Evolutionary conservation across 2,113 vertebrate genomes (phyloP).

Genomic region (Zosterops borbonicus): DNA sequence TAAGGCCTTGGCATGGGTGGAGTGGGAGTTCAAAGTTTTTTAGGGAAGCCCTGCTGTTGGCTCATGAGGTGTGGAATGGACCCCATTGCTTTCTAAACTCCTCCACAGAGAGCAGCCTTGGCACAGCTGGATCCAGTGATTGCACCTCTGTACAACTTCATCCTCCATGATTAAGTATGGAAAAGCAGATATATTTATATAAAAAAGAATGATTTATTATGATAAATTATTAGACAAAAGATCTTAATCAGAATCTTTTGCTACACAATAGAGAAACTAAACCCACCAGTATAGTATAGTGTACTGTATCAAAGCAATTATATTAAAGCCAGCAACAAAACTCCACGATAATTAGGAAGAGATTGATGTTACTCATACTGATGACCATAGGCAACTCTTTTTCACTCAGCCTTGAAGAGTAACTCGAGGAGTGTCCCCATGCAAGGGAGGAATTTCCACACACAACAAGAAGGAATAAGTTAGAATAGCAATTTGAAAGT

Average conservation of each 20-base stretch:
- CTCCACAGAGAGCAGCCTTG: neutral
- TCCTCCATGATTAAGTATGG: neutral
- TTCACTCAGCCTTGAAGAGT: neutral
- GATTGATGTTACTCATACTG: neutral
- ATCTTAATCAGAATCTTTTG: neutral
- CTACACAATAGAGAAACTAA: neutral
- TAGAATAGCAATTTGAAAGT: neutral
- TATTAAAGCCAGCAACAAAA: neutral
- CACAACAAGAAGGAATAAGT: neutral
- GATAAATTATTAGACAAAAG: neutral
- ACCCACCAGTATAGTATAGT: neutral
- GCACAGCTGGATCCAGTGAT: accelerated
- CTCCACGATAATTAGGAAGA: neutral
- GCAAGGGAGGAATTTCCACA: neutral
- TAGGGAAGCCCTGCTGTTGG: neutral
- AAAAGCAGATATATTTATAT: neutral
- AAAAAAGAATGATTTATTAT: neutral
- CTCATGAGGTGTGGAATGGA: neutral
- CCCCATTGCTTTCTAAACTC: neutral
- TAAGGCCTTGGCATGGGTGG: accelerated
- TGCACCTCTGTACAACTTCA: neutral
- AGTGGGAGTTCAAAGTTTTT: neutral
- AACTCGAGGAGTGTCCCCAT: neutral
- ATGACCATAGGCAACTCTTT: neutral
- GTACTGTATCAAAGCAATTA: neutral